These are phyloP conservation scores for Ceyx margarethae DNA, from an alignment of 2,113 vertebrate species.

Conservation along the genomic window DNA sequence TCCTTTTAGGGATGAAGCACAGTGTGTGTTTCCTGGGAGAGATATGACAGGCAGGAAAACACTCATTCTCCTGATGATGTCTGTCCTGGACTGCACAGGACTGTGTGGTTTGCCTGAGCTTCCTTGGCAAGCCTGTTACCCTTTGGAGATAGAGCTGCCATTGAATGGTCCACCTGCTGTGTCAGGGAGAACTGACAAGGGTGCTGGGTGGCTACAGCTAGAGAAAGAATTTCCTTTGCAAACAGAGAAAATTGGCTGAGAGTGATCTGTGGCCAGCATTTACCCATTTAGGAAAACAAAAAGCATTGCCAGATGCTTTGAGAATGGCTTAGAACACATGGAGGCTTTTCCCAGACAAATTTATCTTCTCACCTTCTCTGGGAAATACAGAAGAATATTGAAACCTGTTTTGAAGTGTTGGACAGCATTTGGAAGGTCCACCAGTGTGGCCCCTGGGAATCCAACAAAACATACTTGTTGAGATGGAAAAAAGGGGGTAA, in stretches of 20 bases:
- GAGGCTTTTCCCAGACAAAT: conserved; percentile 8
- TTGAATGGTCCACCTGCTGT: background rate
- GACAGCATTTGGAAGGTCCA: background rate
- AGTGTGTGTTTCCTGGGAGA: background rate
- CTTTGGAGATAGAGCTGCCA: background rate
- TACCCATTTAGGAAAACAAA: background rate
- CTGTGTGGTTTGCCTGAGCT: rapidly evolving
- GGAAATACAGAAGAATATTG: background rate
- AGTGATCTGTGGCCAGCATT: background rate
- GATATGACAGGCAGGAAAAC: background rate
- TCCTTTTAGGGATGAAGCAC: background rate
- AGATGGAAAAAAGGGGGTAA: background rate
- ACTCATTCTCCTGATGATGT: background rate
- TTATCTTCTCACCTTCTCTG: background rate
- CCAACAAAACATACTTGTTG: background rate
- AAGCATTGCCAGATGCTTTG: background rate
- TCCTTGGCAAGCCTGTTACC: background rate
- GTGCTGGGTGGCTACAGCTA: background rate
- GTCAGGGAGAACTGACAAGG: background rate
- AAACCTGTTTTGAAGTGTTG: background rate
- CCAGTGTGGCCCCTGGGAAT: background rate
- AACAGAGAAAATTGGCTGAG: background rate
- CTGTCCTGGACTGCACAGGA: background rate
- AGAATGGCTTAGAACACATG: background rate
- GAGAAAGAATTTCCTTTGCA: background rate